Base-by-base conservation (phyloP, 35 echinoderm and acorn worm species). In the Stichopus chloronotus region DNA sequence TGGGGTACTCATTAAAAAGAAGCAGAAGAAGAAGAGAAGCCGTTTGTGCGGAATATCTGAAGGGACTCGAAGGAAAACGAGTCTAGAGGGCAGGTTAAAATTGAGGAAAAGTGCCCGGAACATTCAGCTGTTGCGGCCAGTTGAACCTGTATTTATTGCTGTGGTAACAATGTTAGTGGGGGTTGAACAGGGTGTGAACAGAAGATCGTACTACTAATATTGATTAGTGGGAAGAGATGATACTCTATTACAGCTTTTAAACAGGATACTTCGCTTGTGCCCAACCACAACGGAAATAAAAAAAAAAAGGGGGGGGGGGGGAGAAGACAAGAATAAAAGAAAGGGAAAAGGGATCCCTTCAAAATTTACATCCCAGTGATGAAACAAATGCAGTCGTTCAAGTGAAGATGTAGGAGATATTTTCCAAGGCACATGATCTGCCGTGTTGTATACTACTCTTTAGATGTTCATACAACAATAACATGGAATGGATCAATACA, bases 111-210 rank as follows among this genome's bases (percentile, higher is more conserved):
- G 80, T 83, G 80, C 80, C 80, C 55, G 12, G 55, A 56, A 83
- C 80, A 19, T 56, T 83, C 80, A 83, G 80, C 80, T 83, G 80
- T 83, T 83, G 52, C 55, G 80, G 55, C 52, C 55, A 55, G 43
- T 54, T 83, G 52, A n/a, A 52, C 80, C 55, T 83, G 80, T 83
- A 83, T 83, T 83, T 83, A 83, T 83, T 83, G 10, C 80, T 83
- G 80, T 83, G 52, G 52, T 83, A 83, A 83, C 80, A 54, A 83
- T 83, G 80, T 83, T 83, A 83, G 80, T 83, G 80, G 80, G 80
- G 80, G 52, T 83, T 43, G 52, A 83, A 56, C 80, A 17, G 80
- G 80, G 80, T 83, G 80, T 56, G 11, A 65, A 65, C 61, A 65
- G 61, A 65, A 65, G 61, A 65, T 65, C 9, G 61, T 11, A 19